Evolutionary conservation across 2,797 vertebrate genomes (phyloP), one percentile per base, ranked within the genome.

Genomic region (Pelobates cultripes): DNA sequence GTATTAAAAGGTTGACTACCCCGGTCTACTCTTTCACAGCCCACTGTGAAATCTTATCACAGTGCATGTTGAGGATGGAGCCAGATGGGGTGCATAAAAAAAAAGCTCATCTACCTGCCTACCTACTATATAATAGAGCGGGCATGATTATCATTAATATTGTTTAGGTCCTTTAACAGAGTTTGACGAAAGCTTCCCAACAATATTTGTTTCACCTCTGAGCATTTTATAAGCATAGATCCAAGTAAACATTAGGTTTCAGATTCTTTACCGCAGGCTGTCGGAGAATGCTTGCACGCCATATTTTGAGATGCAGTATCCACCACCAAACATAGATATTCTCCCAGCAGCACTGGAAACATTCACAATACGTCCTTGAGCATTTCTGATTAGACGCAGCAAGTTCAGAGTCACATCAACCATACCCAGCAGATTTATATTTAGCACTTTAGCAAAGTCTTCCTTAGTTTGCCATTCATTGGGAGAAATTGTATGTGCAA

Each of bases 381-480:
- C 86, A 77, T 77, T 89, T 82, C 82, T 85, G 71, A 91, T 45
- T 3, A 88, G 72, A 13, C 87, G 66, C 44, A 91, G 42, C 85
- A 92, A 7, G 43, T 45, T 85, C 80, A 89, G 63, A 3, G 88
- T 93, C 85, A 93, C 88, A 4, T 93, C 91, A 0, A 92, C 81
- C 2, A 89, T 0, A 0, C 92, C 92, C 0, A 92, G 0, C 42
- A 93, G 83, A 86, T 93, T 93, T 57, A 93, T 86, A 0, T 92
- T 0, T 41, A 93, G 53, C 5, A 90, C n/a, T 2, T 45, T 86
- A 28, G 53, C 0, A 0, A 92, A 91, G 75, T 92, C 89, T 0
- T 89, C 68, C 74, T 87, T 93, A 53, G 0, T 87, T 85, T 92
- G 45, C 90, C 92, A 93, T 45, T 90, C 87, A 0, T 81, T 92